These are phyloP conservation scores for Rhegmatorhina hoffmannsi DNA, from an alignment of 2,113 vertebrate genomes.

Conservation along the genomic window DNA sequence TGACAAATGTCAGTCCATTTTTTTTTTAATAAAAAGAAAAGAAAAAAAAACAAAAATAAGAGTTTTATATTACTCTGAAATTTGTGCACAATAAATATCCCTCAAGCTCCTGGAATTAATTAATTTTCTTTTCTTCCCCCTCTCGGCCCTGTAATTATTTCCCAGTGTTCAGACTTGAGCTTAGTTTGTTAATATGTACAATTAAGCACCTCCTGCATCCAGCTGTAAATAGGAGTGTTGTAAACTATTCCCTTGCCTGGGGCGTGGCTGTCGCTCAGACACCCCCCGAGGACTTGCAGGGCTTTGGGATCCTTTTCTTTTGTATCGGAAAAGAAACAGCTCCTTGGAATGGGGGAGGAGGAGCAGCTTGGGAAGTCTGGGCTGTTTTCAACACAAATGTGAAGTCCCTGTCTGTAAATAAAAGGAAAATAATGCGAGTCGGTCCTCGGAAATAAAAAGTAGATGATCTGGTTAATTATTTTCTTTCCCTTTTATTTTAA, in stretches of 20 bases:
- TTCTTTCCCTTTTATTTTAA: too few relatives aligned
- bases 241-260: conserved; percentile 88
- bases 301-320: too few relatives aligned
- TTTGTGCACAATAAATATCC: conserved; percentile 71
- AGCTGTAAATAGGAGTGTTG: conserved; percentile 95
- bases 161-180: conserved; percentile 65
- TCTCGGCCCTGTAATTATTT: conserved; percentile 66
- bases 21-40: neutral
- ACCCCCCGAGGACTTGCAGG: neutral
- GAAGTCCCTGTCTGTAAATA: too few relatives aligned
- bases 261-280: conserved; percentile 78
- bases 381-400: too few relatives aligned
- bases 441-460: too few relatives aligned
- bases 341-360: too few relatives aligned
- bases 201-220: conserved; percentile 88
- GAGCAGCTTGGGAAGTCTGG: too few relatives aligned
- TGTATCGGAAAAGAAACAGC: too few relatives aligned
- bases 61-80: conserved; percentile 57
- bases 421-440: too few relatives aligned
- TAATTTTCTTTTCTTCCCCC: neutral
- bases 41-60: neutral
- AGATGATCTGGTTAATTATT: too few relatives aligned
- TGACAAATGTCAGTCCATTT: neutral
- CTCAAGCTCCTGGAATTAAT: conserved; percentile 65
- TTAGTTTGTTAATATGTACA: conserved; percentile 95